Base-by-base conservation (phyloP, 2,888 invertebrate species). In the Anaspis maculata region DNA sequence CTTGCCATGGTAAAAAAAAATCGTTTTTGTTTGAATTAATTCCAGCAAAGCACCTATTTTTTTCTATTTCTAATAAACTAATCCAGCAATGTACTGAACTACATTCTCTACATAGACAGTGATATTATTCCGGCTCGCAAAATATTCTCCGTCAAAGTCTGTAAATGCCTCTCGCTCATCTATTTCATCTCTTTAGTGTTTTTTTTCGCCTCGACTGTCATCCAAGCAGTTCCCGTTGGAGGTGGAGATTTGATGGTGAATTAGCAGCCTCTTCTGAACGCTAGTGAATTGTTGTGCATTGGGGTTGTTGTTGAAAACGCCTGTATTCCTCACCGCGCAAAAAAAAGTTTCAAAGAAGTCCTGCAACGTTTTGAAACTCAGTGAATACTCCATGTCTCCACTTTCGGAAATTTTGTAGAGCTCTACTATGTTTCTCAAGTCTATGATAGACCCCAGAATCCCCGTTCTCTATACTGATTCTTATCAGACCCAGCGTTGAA, bases 401-500 rank as follows among this genome's bases (percentile, higher is more conserved):
- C 11, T 6, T 34, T 37, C 15, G 14, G 13, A 13, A 27, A 34
- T 15, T 13, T 13, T n/a, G 11, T 10, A 27, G 15, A 30, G 12
- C 12, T 13, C 11, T 26, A 23, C 34, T 19, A 37, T 11, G 13
- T 34, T 27, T 34, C 3, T 21, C 28, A 46, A 25, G 12, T 34
- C 30, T 26, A 44, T 32, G 11, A 44, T 40, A 2, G 47, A 30
- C 2, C 50, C 46, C 3, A 45, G 5, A 37, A 44, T 46, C n/a
- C 44, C 44, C 10, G 46, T 45, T 34, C 39, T 46, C 32, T 31
- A 33, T 19, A 15, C n/a, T 2, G 15, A 28, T 3, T 37, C 3
- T 9, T 41, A 14, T 5, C 6, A 10, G 10, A 5, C 24, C 5
- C 9, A 6, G 5, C 5, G 5, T 5, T 19, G 5, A 6, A 5